These are phyloP conservation scores for Maccullochella peelii DNA, from an alignment of 2,113 vertebrate species.

Conservation along the genomic window DNA sequence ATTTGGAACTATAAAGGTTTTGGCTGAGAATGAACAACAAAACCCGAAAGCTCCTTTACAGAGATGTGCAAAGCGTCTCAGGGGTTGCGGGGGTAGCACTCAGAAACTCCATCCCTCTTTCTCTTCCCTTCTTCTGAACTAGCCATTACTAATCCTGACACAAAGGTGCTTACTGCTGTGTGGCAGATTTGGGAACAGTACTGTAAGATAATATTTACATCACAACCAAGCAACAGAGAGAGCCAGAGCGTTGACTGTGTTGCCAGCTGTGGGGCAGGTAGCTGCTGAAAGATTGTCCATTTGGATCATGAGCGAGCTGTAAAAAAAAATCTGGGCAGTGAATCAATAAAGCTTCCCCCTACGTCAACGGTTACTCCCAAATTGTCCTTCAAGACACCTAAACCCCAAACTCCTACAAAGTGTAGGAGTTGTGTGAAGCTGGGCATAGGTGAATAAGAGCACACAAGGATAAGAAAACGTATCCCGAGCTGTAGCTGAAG, in stretches of 20 bases:
- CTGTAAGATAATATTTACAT: slow-evolving; percentile 82
- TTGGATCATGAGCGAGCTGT: slow-evolving; percentile 20
- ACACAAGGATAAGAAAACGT: not conserved
- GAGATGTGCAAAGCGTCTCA: slow-evolving; percentile 56
- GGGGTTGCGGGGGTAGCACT: slow-evolving; percentile 29
- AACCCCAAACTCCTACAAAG: slow-evolving; percentile 5
- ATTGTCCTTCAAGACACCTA: slow-evolving; percentile 5
- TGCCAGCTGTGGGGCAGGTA: slow-evolving; percentile 28
- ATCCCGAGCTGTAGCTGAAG: not conserved
- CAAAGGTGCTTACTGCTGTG: slow-evolving; percentile 80
- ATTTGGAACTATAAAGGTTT: slow-evolving; percentile 39
- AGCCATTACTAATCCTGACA: slow-evolving; percentile 80
- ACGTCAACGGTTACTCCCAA: not conserved
- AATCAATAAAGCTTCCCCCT: slow-evolving; percentile 10
- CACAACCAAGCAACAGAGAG: slow-evolving; percentile 68
- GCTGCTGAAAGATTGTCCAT: slow-evolving; percentile 1
- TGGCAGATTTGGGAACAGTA: slow-evolving; percentile 68
- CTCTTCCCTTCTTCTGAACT: slow-evolving; percentile 60
- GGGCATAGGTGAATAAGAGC: not conserved
- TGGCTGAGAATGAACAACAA: slow-evolving; percentile 47
- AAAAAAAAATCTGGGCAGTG: not conserved
- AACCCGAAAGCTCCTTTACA: slow-evolving; percentile 45
- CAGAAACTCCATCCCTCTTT: slow-evolving; percentile 38
- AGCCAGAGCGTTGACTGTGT: slow-evolving; percentile 19
- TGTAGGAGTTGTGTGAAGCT: not conserved